Base-by-base conservation (phyloP, 2,113 vertebrate genomes). In the Calyptomena viridis region DNA sequence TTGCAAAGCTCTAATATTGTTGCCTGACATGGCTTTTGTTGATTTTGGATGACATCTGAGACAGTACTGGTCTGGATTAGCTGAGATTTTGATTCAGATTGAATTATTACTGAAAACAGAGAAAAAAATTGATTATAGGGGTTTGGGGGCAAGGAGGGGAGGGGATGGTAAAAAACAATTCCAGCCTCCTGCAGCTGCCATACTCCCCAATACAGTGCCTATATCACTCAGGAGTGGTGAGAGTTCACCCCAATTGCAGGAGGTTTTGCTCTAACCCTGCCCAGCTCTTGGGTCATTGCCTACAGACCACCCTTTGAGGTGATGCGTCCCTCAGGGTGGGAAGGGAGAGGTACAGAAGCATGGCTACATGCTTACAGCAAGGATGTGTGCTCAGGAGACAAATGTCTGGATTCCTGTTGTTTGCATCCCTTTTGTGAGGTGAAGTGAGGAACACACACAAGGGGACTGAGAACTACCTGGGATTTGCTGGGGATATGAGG, bases 61-160 rank as follows among this genome's bases (percentile, higher is more conserved):
- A 19, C 9, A 33, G 28, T 19, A 55, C 24, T 24, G 44, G 30
- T 56, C 74, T 74, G 47, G 31, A 68, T 9, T 39, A 42, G 39
- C 39, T 76, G 75, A 14, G 10, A 64, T 76, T 68, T 82, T 79
- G 8, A n/a, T 79, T 82, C 25, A 78, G n/a, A 63, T 4, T 14
- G 39, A 68, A 64, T 64, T 82, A 46, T 52, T 72, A 60, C 22
- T 33, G 44, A 68, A 52, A 16, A 21, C 7, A 59, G 28, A 52
- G 44, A 76, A 90, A 89, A n/a, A 89, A 6, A 22, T 4, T 27
- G 16, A 52, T 2, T 22, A 8, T 8, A 17, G 2, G 10, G 2
- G 8, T 0, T 5, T 2, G 6, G 2, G 4, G 1, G 31, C 6
- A 40, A 40, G 40, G 23, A 6, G 13, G 10, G 22, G 11, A 6